Base-by-base conservation (phyloP, 2,113 vertebrate genomes). In the Genyomyrus donnyi region DNA sequence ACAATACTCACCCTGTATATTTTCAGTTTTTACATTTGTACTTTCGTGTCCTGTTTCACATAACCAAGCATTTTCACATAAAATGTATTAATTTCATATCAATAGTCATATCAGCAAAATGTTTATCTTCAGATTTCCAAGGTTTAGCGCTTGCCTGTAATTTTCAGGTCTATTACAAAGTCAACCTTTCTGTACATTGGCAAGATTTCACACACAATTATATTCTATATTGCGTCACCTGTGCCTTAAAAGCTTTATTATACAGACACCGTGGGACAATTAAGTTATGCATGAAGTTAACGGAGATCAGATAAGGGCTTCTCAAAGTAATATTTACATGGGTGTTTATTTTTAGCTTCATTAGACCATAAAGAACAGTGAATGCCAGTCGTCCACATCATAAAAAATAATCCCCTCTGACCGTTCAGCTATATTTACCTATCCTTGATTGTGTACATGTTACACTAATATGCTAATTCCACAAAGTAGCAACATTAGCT, bases 391-490 rank as follows among this genome's bases (percentile, higher is more conserved):
- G 2, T 74, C 27, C 66, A 74, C n/a, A 13, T 74, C 10, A 74
- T 35, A 15, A 74, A 74, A 31, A 74, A 74, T 31, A 74, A 35
- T 35, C 66, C n/a, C 11, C 66, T 74, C 66, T 35, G 66, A 35
- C 3, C 27, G 10, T n/a, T 84, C 31, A 52, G 45, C 31, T 56
- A 84, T 56, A 50, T 84, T 91, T 91, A 90, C 91, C 89, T 91
- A 85, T 35, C 83, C 83, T 70, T 58, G 87, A 91, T 70, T 88
- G 27, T 89, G 70, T 85, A 91, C 91, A 89, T 74, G 70, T 49
- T 85, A 88, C 88, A 89, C 91, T 91, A 88, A 21, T 49, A 19
- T 45, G 52, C 89, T 92, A 90, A 92, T 88, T 88, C 89, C 77
- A 89, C 53, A 88, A 88, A 90, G 88, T 56, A 80, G 39, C 27